Evolutionary conservation across 2,113 vertebrate species (phyloP), one percentile per base, ranked within the genome.

Genomic region (Nycticorax nycticorax): DNA sequence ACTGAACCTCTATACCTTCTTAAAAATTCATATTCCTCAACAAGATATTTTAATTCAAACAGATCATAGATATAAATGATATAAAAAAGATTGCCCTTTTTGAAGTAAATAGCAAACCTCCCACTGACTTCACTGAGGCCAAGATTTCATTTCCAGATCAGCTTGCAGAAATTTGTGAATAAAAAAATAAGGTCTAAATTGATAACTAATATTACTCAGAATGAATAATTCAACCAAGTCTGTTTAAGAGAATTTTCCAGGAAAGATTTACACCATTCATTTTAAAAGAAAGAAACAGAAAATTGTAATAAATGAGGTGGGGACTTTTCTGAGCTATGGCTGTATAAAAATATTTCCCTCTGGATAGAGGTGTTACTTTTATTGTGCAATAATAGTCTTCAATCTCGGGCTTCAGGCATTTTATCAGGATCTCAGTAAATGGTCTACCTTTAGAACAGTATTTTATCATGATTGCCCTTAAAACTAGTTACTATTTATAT

Each of bases 401-500:
- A 88, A 8, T 89, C 92, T 93, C 48, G 55, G 21, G n/a, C 79
- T 96, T 94, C 47, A 52, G 88, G 79, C 88, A 77, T 96, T 96
- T 96, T 90, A 86, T 92, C 85, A 41, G 10, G 45, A 89, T 92
- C 64, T 92, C 68, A 84, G 88, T 88, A 97, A 97, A 94, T 84
- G 76, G 15, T 86, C 83, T 96, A 86, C 82, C 75, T 92, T 72
- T 88, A 95, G 85, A 85, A 86, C 76, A 91, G 86, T 96, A 96
- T 95, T 97, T 96, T 90, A 93, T 95, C 78, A 92, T 63, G 88
- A 94, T 95, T 95, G 71, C 60, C 72, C 85, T 90, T 96, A 92
- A 93, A 97, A 94, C 72, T 93, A 97, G 82, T 94, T 96, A 90
- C 85, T 94, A 83, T 95, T 95, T 96, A 93, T 94, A 86, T 88